Base-by-base conservation (phyloP, 2,888 invertebrate genomes). In the Tryphoninae sp. region DNA sequence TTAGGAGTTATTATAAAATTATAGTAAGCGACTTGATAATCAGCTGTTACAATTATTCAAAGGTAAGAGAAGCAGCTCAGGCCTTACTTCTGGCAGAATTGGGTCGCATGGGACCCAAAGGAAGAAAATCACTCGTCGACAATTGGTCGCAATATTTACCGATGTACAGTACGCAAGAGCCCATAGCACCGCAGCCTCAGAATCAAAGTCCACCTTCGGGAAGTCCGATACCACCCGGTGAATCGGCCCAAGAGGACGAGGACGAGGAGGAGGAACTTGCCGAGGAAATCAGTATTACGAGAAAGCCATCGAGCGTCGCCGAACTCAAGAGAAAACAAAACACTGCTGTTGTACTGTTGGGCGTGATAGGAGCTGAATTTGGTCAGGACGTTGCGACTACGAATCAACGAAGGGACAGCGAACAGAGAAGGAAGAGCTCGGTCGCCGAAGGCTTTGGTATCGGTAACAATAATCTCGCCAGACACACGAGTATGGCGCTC, bases 361-460 rank as follows among this genome's bases (percentile, higher is more conserved):
- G 99, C 0, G 99, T 99, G 0, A 98, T 99, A 73, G 99, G 99
- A 0, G 98, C 99, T 0, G 99, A 99, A 92, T 99, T 99, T 90
- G 99, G 99, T 0, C 98, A 98, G 90, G 99, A 99, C 90, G 97
- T 99, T 69, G 95, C 96, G 0, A 94, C 94, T 55, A 95, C 95
- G 42, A 94, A 94, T 87, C 95, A 95, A 86, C 92, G 94, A 65
- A 92, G 94, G 13, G 94, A 94, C 71, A 94, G 93, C 19, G 96
- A 94, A 85, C 92, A 92, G 51, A 94, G 95, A 84, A 94, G 96
- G 80, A 96, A 96, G 92, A 97, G 95, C 84, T 96, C 96, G 0
- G 96, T 97, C 0, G 97, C 97, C 0, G 98, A 98, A 93, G 97
- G 96, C 71, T 96, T 96, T 91, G 96, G 96, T 22, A 94, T 96